Evolutionary conservation across 2,113 vertebrate species (phyloP), one percentile per base, ranked within the genome.

Genomic region (Sinocyclocheilus maitianheensis): DNA sequence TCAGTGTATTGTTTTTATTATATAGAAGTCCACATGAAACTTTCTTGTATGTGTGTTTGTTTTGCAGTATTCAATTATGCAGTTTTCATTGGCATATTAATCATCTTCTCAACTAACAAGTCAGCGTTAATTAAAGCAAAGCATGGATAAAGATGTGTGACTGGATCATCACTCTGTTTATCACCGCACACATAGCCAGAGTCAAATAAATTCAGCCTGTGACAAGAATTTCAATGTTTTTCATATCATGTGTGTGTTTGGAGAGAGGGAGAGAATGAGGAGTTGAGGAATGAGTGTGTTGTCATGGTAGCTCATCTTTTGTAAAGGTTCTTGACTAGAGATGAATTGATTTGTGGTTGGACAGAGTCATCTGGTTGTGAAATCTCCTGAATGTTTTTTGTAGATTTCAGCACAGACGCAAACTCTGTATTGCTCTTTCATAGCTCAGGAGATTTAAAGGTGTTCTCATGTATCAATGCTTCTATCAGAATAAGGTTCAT

Each of bases 61-160:
- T 48, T 83, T 97, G 96, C 96, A 94, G 95, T 99, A 98, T 99
- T 99, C 97, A 99, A 98, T 99, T 99, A 99, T 97, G 96, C 97
- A 97, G 97, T 99, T 98, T 98, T 98, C 97, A 97, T 96, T 98
- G 97, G 97, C 97, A 98, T 99, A 99, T 99, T 99, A 99, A 99
- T 99, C 97, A 99, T 99, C 98, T 99, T 98, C 99, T 99, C 96
- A 99, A 97, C 98, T 99, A 99, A 99, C 97, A 99, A 98, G 96
- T 96, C 93, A 24, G 95, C 93, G 95, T 99, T 99, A 99, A 99
- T 99, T 99, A 99, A 99, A 99, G 97, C 97, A 98, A 97, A 97
- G 97, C 97, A 95, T 97, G 97, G 97, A 98, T 99, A 98, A 99
- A 99, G 97, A 98, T 97, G 96, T 98, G 97, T 97, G 97, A 96